These are phyloP conservation scores for Panagrolaimus sp. DNA, from an alignment of 1,140 invertebrate genomes.

Conservation along the genomic window DNA sequence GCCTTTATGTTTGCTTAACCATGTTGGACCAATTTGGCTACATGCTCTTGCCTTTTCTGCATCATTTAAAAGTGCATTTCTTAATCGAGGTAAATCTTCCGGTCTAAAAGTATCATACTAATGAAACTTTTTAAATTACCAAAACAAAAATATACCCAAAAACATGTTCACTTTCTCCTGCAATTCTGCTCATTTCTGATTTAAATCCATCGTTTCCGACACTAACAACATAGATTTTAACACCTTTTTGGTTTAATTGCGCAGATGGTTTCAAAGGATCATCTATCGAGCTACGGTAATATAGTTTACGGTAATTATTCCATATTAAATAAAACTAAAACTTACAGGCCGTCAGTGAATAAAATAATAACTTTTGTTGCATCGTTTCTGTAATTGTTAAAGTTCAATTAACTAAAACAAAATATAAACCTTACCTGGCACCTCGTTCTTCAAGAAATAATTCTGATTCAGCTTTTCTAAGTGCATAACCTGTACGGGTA, in stretches of 20 bases:
- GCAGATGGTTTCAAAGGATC: slow-evolving; percentile 49
- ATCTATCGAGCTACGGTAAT: slow-evolving; percentile 46
- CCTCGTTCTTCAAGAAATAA: slow-evolving; percentile 43
- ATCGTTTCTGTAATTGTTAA: slow-evolving; percentile 35
- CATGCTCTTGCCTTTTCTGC: slow-evolving; percentile 43
- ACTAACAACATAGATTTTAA: slow-evolving; percentile 51
- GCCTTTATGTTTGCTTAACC: slow-evolving; percentile 1
- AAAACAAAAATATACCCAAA: slow-evolving; percentile 34
- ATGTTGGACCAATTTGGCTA: slow-evolving; percentile 37
- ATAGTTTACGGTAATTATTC: too few species aligned
- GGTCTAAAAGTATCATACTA: slow-evolving; percentile 30
- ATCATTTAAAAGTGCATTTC: slow-evolving; percentile 36
- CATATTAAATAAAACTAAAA: too few species aligned
- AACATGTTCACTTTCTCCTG: slow-evolving; percentile 45
- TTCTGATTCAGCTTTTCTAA: slow-evolving; percentile 51
- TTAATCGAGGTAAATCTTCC: slow-evolving; percentile 37
- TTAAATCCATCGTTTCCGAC: slow-evolving; percentile 35
- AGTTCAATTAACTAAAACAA: not conserved
- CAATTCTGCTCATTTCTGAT: slow-evolving; percentile 46
- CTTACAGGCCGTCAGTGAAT: slow-evolving; percentile 51
- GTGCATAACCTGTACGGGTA: slow-evolving; percentile 45
- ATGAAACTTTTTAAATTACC: slow-evolving; percentile 10
- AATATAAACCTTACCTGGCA: slow-evolving; percentile 33
- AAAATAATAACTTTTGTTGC: slow-evolving; percentile 46
- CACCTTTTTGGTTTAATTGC: slow-evolving; percentile 41